Base-by-base conservation (phyloP, 2,113 vertebrate species). In the Meleagris gallopavo region DNA sequence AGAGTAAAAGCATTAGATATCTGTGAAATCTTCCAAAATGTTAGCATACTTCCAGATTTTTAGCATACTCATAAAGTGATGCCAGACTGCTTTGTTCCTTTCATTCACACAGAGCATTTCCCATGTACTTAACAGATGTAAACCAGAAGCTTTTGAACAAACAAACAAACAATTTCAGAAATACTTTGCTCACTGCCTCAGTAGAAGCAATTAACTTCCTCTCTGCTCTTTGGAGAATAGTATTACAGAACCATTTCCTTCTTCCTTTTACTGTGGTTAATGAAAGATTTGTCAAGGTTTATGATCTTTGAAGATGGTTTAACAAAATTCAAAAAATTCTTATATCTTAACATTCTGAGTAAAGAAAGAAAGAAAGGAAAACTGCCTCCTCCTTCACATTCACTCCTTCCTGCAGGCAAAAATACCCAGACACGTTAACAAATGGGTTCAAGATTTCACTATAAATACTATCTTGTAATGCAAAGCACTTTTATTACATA, bases 361-460 rank as follows among this genome's bases (percentile, higher is more conserved):
- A 76, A n/a, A 73, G 62, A 66, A 69, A 73, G 62, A 66, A 69
- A 69, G 6, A 18, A 89, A 78, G 10, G 4, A 21, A 62, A 80
- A 16, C 21, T 87, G 13, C 24, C 32, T 2, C 27, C 16, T 52
- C 16, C 34, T n/a, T 30, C 48, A 38, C 8, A 38, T 71, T 20
- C 48, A 17, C 34, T 40, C 24, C 27, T 89, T 60, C 14, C 22
- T 30, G 13, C 0, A 1, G 11, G 19, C 13, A 29, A 14, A 61
- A 57, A 4, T 6, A 13, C 10, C 18, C 5, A 18, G 4, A 13
- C 5, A 20, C 18, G n/a, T 13, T 43, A 8, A 5, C 6, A 70
- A 55, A 67, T 0, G 0, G 13, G 41, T 60, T 74, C 41, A 22
- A 19, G 38, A 34, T 81, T 83, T 74, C 36, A 16, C n/a, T 18